phyloP scores from a whole-genome alignment of 2,797 vertebrate genomes.

The Scarus forsteni region DNA sequence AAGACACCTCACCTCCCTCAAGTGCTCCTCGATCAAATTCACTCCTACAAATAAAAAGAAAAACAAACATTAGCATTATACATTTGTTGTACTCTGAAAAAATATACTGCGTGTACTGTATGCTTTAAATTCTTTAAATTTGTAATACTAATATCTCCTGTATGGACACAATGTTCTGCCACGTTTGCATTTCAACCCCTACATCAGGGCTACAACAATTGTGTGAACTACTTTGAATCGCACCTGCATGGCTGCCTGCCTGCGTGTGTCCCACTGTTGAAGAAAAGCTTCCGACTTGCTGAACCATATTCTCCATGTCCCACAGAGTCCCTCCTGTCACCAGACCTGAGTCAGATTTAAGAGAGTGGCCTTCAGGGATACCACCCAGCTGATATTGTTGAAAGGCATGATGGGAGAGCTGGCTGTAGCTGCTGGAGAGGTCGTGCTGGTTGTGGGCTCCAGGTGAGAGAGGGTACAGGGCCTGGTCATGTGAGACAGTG shows the following conservation, averaged over 20 bases:
- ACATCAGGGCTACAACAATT: no score
- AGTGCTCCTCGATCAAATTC: slow-evolving; percentile 91
- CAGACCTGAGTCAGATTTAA: slow-evolving; percentile 66
- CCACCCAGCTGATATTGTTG: slow-evolving; percentile 75
- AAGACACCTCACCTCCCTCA: slow-evolving; percentile 91
- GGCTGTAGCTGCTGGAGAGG: slow-evolving; percentile 72
- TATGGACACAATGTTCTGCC: no score
- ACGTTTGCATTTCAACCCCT: no score
- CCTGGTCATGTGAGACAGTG: slow-evolving; percentile 61
- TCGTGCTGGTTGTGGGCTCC: slow-evolving; percentile 64
- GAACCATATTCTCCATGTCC: slow-evolving; percentile 74
- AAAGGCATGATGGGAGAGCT: slow-evolving; percentile 78
- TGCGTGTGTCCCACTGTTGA: slow-evolving; percentile 72
- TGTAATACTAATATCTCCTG: no score
- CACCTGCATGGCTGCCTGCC: slow-evolving; percentile 85
- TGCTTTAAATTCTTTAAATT: no score
- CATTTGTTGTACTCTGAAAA: no score
- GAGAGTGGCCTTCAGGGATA: slow-evolving; percentile 61
- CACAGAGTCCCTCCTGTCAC: slow-evolving; percentile 74
- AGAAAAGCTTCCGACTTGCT: slow-evolving; percentile 72
- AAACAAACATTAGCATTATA: no score
- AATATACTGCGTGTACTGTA: no score
- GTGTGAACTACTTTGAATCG: not conserved
- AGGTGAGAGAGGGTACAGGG: slow-evolving; percentile 69
- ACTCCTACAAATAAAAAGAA: slow-evolving; percentile 75